Conservation (phyloP, 2,113 vertebrate species). For the Peucedramus taeniatus region DNA sequence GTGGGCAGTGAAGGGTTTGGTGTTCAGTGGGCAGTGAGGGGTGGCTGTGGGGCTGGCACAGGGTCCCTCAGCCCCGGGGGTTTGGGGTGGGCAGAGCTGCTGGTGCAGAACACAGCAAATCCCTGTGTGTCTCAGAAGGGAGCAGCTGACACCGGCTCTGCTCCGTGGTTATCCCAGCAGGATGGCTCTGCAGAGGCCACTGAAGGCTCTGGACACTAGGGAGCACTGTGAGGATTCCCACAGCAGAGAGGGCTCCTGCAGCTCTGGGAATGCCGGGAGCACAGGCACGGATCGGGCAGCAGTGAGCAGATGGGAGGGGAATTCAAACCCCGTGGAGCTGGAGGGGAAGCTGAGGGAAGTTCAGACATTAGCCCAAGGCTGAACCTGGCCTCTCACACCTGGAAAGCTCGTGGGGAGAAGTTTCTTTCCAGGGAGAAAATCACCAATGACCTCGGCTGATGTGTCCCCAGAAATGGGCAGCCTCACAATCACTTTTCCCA, state of each 20-base stretch:
- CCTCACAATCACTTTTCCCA: neutral
- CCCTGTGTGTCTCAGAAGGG: neutral
- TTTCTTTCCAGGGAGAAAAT: neutral
- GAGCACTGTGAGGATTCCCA: neutral
- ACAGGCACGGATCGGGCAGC: fast-evolving
- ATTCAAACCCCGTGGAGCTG: neutral
- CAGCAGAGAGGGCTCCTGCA: fast-evolving
- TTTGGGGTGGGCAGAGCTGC: neutral
- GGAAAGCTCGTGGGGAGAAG: neutral
- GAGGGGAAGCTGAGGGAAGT: neutral
- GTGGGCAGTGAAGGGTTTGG: neutral
- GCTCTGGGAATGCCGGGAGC: fast-evolving
- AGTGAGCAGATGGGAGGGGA: neutral
- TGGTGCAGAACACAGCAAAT: neutral
- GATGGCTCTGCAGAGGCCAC: neutral
- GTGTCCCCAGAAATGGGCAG: neutral
- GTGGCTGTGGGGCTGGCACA: fast-evolving
- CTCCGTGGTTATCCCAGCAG: fast-evolving
- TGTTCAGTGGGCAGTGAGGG: fast-evolving
- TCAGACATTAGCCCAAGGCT: neutral
- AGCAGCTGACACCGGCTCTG: fast-evolving
- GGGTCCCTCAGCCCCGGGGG: fast-evolving
- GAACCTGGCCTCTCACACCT: fast-evolving
- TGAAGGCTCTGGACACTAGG: neutral
- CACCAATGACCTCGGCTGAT: neutral